Evolutionary conservation across 2,888 invertebrate genomes (phyloP).

Genomic region (Nymphalis polychloros): DNA sequence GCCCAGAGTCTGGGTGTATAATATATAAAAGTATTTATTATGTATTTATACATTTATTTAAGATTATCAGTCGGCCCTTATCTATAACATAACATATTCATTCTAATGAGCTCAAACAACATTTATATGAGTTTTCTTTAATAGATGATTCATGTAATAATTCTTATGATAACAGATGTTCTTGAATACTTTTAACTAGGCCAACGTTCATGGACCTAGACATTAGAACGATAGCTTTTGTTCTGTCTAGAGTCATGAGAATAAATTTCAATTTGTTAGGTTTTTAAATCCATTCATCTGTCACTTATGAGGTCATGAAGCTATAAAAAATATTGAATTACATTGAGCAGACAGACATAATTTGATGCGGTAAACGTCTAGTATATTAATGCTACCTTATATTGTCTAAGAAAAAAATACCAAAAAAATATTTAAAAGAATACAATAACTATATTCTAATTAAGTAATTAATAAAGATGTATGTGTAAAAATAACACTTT

Average conservation of each 20-base stretch:
- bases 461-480: no score
- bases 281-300: constrained; percentile 23
- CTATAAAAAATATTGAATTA: neutral
- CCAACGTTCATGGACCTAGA: constrained; percentile 17
- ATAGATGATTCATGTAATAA: neutral
- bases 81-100: no score
- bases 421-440: no score
- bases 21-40: no score
- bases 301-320: constrained; percentile 11
- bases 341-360: no score
- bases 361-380: neutral
- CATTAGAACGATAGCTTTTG: constrained; percentile 23
- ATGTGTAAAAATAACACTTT: no score
- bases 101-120: no score
- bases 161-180: neutral
- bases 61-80: no score
- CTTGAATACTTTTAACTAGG: constrained; percentile 14
- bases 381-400: neutral
- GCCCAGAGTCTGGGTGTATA: no score
- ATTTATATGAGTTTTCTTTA: no score
- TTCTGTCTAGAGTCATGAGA: constrained; percentile 26
- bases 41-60: no score
- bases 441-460: no score
- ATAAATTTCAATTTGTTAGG: constrained; percentile 18
- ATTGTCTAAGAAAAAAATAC: neutral